phyloP scores from a whole-genome alignment of 2,888 invertebrate species.

The Gnatocerus cornutus region DNA sequence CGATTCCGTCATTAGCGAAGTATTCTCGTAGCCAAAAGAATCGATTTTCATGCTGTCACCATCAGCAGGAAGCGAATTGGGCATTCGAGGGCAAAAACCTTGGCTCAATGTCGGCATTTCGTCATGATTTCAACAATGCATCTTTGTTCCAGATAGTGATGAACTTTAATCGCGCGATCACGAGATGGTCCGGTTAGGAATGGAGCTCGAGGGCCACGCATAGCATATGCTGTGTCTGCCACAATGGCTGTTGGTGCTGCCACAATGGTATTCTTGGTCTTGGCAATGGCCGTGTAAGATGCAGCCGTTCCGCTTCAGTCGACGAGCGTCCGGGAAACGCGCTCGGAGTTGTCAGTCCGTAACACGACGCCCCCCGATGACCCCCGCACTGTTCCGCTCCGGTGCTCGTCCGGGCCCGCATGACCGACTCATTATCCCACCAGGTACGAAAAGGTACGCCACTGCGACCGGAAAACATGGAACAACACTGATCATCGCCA shows the following conservation, averaged over 20 bases:
- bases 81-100: constrained; percentile 17
- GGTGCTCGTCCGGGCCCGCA: constrained; percentile 50
- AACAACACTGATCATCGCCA: constrained; percentile 42
- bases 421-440: constrained; percentile 49
- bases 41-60: not conserved
- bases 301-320: constrained; percentile 64
- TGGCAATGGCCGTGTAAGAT: constrained; percentile 54
- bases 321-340: constrained; percentile 65
- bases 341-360: constrained; percentile 64
- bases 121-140: constrained; percentile 35
- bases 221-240: constrained; percentile 31
- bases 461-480: constrained; percentile 47
- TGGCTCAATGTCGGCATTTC: constrained; percentile 14
- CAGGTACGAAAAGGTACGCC: constrained; percentile 48
- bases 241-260: constrained; percentile 18
- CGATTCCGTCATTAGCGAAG: constrained; percentile 2
- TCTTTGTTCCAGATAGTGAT: constrained; percentile 52
- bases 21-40: not conserved
- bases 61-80: constrained; percentile 13
- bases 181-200: constrained; percentile 17
- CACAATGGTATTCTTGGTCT: constrained; percentile 32
- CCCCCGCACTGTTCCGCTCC: constrained; percentile 47
- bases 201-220: constrained; percentile 18
- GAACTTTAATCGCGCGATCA: constrained; percentile 48
- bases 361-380: constrained; percentile 59